Evolutionary conservation across 2,888 invertebrate species (phyloP).

Genomic region (Polyommatus icarus): DNA sequence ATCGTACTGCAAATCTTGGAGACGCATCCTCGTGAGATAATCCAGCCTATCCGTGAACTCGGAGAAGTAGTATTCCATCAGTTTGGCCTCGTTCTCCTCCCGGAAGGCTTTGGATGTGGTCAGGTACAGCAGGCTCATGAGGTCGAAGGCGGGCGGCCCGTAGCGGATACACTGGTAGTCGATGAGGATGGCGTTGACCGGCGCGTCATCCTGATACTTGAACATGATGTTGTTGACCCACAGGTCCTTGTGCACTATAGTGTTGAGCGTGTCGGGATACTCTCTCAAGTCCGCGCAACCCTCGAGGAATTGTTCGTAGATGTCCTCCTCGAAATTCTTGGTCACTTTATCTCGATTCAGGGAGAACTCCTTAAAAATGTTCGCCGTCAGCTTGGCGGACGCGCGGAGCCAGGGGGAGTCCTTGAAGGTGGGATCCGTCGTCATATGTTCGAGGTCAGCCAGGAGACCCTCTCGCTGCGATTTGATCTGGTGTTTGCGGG

Average conservation of each 20-base stretch:
- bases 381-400: slow-evolving; percentile 55
- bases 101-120: slow-evolving; percentile 57
- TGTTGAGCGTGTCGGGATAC: slow-evolving; percentile 55
- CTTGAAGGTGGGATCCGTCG: slow-evolving; percentile 53
- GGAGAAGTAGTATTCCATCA: slow-evolving; percentile 54
- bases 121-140: slow-evolving; percentile 57
- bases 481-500: slow-evolving; percentile 44
- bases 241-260: slow-evolving; percentile 63
- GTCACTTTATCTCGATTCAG: slow-evolving; percentile 45
- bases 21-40: slow-evolving; percentile 46
- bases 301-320: slow-evolving; percentile 48
- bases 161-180: slow-evolving; percentile 66
- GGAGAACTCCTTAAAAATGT: slow-evolving; percentile 56
- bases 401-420: slow-evolving; percentile 58
- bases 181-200: slow-evolving; percentile 55
- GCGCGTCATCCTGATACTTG: slow-evolving; percentile 52
- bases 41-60: slow-evolving; percentile 50
- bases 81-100: slow-evolving; percentile 48
- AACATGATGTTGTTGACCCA: slow-evolving; percentile 71
- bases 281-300: slow-evolving; percentile 54
- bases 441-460: slow-evolving; percentile 48
- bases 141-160: slow-evolving; percentile 65
- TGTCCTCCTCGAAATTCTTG: slow-evolving; percentile 48
- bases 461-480: slow-evolving; percentile 47
- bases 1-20: slow-evolving; percentile 46